Evolutionary conservation across 2,888 invertebrate species (phyloP), one percentile per base, ranked within the genome.

Genomic region (Nymphalis urticae): DNA sequence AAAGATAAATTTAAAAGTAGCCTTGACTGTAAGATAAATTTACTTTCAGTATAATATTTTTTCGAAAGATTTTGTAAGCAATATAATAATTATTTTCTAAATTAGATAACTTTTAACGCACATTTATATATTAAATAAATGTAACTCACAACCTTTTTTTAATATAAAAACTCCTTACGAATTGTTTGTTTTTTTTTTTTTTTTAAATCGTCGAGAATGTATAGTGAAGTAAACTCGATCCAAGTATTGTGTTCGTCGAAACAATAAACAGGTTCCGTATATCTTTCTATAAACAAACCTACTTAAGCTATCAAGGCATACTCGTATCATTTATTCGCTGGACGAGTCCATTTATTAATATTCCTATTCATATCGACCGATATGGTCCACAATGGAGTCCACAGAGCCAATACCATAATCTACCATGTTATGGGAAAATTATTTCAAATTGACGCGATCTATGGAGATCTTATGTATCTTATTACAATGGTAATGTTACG

Each of bases 341-440:
- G 73, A 73, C 72, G 73, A 75, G 69, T 72, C 72, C 74, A 74
- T 75, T 74, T 75, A 74, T 75, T 75, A 75, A 75, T 74, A 75
- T 74, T 75, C 70, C 75, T 59, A 75, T 75, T 73, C 72, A 73
- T 68, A 69, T 64, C 72, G 72, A 70, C 71, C 73, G 71, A 73
- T 74, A 74, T 73, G 71, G 69, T 58, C 73, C 62, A 70, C 74
- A 69, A 70, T 72, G 71, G 65, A 48, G 47, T 56, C 71, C 50
- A 69, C 67, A 63, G 60, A 67, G 71, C 69, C 71, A 71, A 70
- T 70, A 68, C 72, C 75, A 75, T 75, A 76, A 75, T 71, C 64
- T 74, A 60, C 61, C 71, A 79, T 76, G 79, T 85, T 86, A 86
- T 81, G 81, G 81, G 81, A 80, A 84, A 85, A 87, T 86, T 85